Evolutionary conservation across 2,888 invertebrate species (phyloP), one percentile per base, ranked within the genome.

Genomic region (Dryobotodes eremita): DNA sequence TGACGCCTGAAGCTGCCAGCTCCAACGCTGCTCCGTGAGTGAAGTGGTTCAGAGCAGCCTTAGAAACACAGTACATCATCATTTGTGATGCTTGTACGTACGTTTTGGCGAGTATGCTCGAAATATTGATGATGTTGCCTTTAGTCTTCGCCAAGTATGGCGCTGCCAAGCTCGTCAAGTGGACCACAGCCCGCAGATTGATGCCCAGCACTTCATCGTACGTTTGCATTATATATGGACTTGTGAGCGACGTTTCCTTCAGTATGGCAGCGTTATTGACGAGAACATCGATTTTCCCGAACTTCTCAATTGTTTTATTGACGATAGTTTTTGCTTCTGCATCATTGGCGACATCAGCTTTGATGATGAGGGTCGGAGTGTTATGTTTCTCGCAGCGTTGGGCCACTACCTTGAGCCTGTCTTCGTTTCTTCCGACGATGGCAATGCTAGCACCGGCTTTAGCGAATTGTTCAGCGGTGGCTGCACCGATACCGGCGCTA

Each of bases 31-130:
- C 94, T 90, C 98, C 98, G 82, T 97, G 94, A 0, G 98, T 98
- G 81, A 98, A 97, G 89, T 98, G 98, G 92, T 98, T 98, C 23
- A 98, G 88, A 4, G 98, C 98, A 50, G 98, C 96, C 94, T 98
- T 98, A 23, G 98, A 98, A 96, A 98, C 97, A 79, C 96, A 95
- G 91, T 98, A 98, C 0, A 89, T 65, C n/a, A 81, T 79, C 79
- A 75, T 13, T 7, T 65, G 5, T 2, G 82, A 20, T 0, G 15
- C 0, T 23, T 81, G 73, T 17, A 42, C 65, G 13, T 78, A 64
- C 1, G 75, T 77, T 15, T 57, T 15, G 15, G 62, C 82, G 1
- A 77, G 50, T 20, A 89, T 17, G 65, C 88, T 89, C 3, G 89
- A 89, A 8, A 89, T 71, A 13, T 90, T 90, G 8, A 89, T 68